Percentiles rank a stretch among this genome's conserved stretches.
Evolutionary conservation across 2,888 invertebrate species (phyloP).

Genomic region (Ischnus inquisitorius): DNA sequence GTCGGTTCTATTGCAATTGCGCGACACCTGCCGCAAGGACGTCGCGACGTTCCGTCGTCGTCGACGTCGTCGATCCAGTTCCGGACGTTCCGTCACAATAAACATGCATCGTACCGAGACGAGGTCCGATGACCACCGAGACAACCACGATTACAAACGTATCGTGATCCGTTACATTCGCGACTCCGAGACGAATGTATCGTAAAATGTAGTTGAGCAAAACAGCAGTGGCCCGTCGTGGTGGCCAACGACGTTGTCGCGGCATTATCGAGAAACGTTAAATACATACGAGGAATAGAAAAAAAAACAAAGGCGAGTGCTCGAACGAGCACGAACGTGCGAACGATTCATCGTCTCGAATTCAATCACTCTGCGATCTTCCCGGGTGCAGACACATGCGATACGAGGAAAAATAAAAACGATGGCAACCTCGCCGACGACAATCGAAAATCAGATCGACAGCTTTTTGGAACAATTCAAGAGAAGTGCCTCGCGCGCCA

Average conservation of each 20-base stretch:
- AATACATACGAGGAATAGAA: neutral
- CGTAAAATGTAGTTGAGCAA: constrained; percentile 74
- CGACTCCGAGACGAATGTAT: constrained; percentile 61
- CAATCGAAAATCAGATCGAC: constrained; percentile 94
- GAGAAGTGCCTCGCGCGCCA: constrained; percentile 92
- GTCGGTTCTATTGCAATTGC: constrained; percentile 28
- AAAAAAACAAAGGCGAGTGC: constrained; percentile 12
- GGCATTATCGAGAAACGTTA: constrained; percentile 2
- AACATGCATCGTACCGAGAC: constrained; percentile 77
- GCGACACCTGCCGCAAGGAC: constrained; percentile 56
- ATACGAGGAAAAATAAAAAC: constrained; percentile 59
- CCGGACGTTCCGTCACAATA: constrained; percentile 76
- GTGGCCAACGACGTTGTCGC: constrained; percentile 56
- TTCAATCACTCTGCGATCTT: constrained; percentile 27
- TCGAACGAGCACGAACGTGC: constrained; percentile 50
- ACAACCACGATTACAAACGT: constrained; percentile 28
- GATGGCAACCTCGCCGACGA: constrained; percentile 90
- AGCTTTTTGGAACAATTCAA: constrained; percentile 94
- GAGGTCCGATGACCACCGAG: constrained; percentile 69
- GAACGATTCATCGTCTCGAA: constrained; percentile 38
- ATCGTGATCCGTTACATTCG: constrained; percentile 43
- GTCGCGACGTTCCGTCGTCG: constrained; percentile 54
- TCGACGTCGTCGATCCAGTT: constrained; percentile 74
- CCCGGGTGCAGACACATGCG: constrained; percentile 33
- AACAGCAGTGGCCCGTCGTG: constrained; percentile 63